A percentile compares a stretch with the other conserved stretches of the same genome.
phyloP scores from a whole-genome alignment of 2,888 invertebrate genomes.

The Lasioglossum marginatum region DNA sequence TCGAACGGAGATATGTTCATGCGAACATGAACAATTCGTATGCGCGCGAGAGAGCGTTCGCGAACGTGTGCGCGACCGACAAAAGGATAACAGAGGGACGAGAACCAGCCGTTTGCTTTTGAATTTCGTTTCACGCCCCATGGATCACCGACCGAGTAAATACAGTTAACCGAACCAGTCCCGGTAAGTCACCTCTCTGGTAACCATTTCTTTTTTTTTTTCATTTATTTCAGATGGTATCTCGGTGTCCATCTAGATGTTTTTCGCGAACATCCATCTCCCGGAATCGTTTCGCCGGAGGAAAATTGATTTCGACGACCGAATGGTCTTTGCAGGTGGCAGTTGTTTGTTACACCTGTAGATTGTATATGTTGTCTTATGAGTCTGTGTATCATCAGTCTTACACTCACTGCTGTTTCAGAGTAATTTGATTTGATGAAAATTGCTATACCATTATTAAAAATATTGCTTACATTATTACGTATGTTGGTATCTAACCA shows the following conservation, averaged over 20 bases:
- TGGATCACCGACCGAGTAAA: conserved; percentile 28
- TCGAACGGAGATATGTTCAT: neutral
- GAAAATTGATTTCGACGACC: neutral
- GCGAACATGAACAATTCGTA: neutral
- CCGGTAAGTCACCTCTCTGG: neutral
- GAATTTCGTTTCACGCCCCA: conserved; percentile 56
- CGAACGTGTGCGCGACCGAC: neutral
- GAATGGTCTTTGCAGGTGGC: neutral
- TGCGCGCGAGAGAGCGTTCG: neutral
- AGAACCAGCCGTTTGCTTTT: conserved; percentile 28
- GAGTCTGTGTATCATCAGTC: too few species aligned
- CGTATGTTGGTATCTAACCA: too few species aligned
- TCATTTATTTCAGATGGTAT: neutral
- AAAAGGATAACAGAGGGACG: conserved; percentile 8
- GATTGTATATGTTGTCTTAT: too few species aligned
- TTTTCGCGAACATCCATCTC: neutral
- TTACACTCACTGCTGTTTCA: too few species aligned
- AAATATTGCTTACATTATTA: too few species aligned
- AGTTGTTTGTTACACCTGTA: too few species aligned
- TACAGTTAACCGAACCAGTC: neutral
- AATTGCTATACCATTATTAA: too few species aligned
- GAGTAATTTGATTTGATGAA: too few species aligned
- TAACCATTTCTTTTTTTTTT: neutral
- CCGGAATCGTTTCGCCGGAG: neutral
- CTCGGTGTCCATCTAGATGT: neutral